Percentiles rank a stretch among this genome's conserved stretches.
These are phyloP conservation scores for Tubulanus polymorphus DNA, from an alignment of 2,888 invertebrate genomes.

Conservation along the genomic window DNA sequence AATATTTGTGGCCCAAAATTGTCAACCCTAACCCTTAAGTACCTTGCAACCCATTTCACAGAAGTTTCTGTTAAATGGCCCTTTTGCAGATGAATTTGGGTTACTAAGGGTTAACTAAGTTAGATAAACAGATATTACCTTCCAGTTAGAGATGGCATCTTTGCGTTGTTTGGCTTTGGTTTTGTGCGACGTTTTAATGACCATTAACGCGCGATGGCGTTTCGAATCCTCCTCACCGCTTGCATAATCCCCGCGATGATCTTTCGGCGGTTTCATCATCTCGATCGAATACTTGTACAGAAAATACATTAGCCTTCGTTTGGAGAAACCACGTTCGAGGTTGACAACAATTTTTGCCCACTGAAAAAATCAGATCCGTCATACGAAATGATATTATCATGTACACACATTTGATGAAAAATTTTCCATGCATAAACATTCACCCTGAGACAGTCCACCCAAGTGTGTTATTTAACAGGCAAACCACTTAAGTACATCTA, in stretches of 20 bases:
- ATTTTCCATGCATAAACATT: too few species aligned
- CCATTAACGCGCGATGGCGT: constrained; percentile 88
- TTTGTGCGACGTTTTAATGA: constrained; percentile 95
- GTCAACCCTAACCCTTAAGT: too few species aligned
- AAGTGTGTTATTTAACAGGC: too few species aligned
- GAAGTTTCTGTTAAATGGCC: too few species aligned
- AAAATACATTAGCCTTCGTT: constrained; percentile 83
- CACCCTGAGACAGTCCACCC: too few species aligned
- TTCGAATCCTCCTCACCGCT: constrained; percentile 57
- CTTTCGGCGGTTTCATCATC: constrained; percentile 56
- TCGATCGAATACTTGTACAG: constrained; percentile 94
- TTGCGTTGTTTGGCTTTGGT: constrained; percentile 94
- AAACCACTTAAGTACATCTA: too few species aligned
- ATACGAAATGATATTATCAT: too few species aligned
- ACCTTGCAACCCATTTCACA: too few species aligned
- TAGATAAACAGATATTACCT: constrained; percentile 61
- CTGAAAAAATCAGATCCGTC: too few species aligned
- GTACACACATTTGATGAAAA: too few species aligned
- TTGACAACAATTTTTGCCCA: constrained; percentile 99
- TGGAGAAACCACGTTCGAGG: constrained; percentile 86
- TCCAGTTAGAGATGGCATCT: constrained; percentile 95
- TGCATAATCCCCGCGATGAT: constrained; percentile 60
- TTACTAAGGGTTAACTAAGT: too few species aligned
- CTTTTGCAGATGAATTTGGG: not conserved
- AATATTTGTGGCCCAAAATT: too few species aligned